Base-by-base conservation (phyloP, 2,797 vertebrate genomes). In the Dromococcyx pavoninus region DNA sequence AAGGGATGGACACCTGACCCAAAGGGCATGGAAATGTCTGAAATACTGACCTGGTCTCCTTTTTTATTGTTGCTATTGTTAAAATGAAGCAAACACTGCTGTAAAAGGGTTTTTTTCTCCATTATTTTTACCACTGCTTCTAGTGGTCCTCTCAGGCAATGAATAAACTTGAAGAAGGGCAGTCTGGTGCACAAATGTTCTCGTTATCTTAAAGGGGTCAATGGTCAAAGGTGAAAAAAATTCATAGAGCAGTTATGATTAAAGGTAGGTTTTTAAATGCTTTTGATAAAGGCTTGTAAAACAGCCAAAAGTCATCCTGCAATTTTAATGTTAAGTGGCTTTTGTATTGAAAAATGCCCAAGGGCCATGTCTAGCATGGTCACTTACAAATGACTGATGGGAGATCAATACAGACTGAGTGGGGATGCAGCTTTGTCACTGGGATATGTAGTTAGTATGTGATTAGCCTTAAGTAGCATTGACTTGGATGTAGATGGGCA, bases 311-410 rank as follows among this genome's bases (percentile, higher is more conserved):
- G 92, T 96, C 91, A 96, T 82, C 89, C 92, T 96, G 89, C 97
- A 96, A 97, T 98, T 98, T 98, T 98, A 98, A 98, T 98, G 98
- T 98, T 98, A 98, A 98, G 98, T 98, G 98, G 97, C 98, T 98
- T 97, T 97, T 97, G 97, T 98, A 97, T 95, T 98, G 97, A 98
- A 98, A 98, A 98, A 98, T 98, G 98, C 98, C 98, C 96, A 97
- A 98, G 98, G 98, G 98, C 97, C 98, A 66, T 98, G 98, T 98
- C 98, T 98, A 98, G 98, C 98, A 97, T 9, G 88, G 98, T 98
- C 98, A 98, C 98, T 98, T 98, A 98, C 98, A 98, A 97, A 98
- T 98, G 97, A 98, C 95, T 97, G 98, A 98, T 98, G 96, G 98
- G 97, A 98, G 98, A 98, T 98, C 98, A 95, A 99, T 98, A 98